A percentile compares a stretch with the other conserved stretches of the same genome.
Evolutionary conservation across 53 echinoderm and acorn worm species (phyloP).

Genomic region (Echinometra lucunter): DNA sequence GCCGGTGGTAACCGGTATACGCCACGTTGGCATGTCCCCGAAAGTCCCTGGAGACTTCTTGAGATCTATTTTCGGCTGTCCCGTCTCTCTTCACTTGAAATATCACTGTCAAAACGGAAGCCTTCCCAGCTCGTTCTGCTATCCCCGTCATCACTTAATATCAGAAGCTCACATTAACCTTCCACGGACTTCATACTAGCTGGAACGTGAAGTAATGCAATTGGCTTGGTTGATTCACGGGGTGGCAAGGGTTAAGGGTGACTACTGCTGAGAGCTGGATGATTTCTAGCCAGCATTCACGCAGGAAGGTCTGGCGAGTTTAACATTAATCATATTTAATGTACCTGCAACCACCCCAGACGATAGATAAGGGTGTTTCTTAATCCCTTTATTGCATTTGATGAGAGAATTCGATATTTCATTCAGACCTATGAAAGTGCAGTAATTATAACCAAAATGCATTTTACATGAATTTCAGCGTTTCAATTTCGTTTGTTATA

Average conservation of each 20-base stretch:
- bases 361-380: conserved; percentile 37
- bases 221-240: not conserved
- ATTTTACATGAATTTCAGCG: too few relatives aligned
- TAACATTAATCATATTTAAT: conserved; percentile 47
- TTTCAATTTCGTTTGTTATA: not conserved
- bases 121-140: not conserved
- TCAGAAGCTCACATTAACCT: not conserved
- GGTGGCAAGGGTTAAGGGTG: conserved; percentile 4
- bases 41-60: not conserved
- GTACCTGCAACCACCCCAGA: not conserved
- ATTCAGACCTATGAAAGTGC: not conserved
- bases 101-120: conserved; percentile 50
- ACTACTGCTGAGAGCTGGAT: not conserved
- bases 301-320: conserved; percentile 29
- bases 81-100: conserved; percentile 43
- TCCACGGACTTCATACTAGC: not conserved
- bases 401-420: not conserved
- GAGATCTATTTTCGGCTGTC: conserved; percentile 4
- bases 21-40: conserved; percentile 10
- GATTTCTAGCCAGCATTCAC: not conserved
- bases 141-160: conserved; percentile 45
- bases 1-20: conserved; percentile 44
- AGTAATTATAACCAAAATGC: not conserved
- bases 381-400: not conserved
- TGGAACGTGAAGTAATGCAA: conserved; percentile 3